A percentile compares a stretch with the other conserved stretches of the same genome.
phyloP scores from a whole-genome alignment of 2,113 vertebrate genomes.

The Sporophila hypoxantha region DNA sequence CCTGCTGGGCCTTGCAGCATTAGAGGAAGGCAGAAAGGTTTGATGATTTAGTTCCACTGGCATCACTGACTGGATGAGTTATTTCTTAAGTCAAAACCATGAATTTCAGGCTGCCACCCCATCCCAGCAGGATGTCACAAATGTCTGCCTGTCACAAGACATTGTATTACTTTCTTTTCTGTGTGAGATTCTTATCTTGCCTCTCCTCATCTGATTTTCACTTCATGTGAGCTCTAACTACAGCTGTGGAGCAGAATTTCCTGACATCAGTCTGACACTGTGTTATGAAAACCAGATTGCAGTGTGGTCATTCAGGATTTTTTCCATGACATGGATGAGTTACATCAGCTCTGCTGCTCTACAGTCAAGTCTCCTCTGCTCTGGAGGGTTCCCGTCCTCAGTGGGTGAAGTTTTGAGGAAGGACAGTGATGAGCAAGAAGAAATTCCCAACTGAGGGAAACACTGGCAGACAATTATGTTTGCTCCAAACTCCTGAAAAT shows the following conservation, averaged over 20 bases:
- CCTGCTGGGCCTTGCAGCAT: neutral
- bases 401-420: neutral
- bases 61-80: neutral
- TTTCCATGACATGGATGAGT: neutral
- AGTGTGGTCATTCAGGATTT: neutral
- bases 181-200: neutral
- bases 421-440: neutral
- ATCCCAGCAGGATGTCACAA: neutral
- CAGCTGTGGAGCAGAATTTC: neutral
- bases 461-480: neutral
- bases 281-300: neutral
- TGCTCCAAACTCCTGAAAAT: neutral
- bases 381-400: neutral
- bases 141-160: neutral
- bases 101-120: neutral
- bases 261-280: neutral
- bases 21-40: neutral
- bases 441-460: neutral
- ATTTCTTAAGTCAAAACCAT: neutral
- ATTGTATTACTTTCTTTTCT: neutral
- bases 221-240: neutral
- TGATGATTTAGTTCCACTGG: neutral
- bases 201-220: neutral
- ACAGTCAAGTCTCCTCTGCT: neutral
- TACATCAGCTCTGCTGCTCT: neutral